Percentiles rank a stretch among this genome's conserved stretches.
phyloP scores from a whole-genome alignment of 2,888 invertebrate species.

The Eurois occulta region DNA sequence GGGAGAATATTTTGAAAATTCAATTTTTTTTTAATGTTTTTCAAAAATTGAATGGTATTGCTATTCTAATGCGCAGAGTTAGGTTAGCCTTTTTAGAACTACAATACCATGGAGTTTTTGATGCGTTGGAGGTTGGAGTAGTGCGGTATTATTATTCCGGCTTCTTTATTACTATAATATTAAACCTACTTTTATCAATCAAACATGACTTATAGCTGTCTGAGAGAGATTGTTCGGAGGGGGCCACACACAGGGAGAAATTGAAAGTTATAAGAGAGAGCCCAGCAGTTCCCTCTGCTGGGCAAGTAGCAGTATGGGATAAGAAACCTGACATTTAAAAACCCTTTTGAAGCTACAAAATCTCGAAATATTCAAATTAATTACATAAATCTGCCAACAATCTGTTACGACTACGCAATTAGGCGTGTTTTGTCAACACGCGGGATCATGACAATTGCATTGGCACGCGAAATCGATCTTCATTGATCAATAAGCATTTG shows the following conservation, averaged over 20 bases:
- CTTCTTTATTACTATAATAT: no score
- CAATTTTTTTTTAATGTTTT: no score
- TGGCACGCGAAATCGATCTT: slow-evolving; percentile 60
- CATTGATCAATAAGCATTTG: slow-evolving; percentile 61
- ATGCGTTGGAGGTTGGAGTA: not conserved
- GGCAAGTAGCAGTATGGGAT: no score
- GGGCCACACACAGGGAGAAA: no score
- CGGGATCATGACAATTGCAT: slow-evolving; percentile 22
- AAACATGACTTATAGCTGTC: not conserved
- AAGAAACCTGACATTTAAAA: not conserved
- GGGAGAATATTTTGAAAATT: no score
- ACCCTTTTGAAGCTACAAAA: not conserved
- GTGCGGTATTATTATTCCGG: not conserved
- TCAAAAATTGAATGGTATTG: not conserved
- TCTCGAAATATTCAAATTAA: slow-evolving; percentile 18
- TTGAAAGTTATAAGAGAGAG: not conserved
- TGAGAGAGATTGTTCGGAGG: not conserved
- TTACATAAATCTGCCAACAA: slow-evolving; percentile 40
- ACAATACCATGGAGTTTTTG: not conserved
- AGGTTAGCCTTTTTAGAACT: not conserved
- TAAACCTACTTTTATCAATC: not conserved
- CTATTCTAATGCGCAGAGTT: not conserved
- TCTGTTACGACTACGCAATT: slow-evolving; percentile 18
- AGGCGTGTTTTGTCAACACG: slow-evolving; percentile 46
- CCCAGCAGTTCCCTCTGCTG: not conserved